phyloP scores from a whole-genome alignment of 2,888 invertebrate species.

The Leucoma salicis region DNA sequence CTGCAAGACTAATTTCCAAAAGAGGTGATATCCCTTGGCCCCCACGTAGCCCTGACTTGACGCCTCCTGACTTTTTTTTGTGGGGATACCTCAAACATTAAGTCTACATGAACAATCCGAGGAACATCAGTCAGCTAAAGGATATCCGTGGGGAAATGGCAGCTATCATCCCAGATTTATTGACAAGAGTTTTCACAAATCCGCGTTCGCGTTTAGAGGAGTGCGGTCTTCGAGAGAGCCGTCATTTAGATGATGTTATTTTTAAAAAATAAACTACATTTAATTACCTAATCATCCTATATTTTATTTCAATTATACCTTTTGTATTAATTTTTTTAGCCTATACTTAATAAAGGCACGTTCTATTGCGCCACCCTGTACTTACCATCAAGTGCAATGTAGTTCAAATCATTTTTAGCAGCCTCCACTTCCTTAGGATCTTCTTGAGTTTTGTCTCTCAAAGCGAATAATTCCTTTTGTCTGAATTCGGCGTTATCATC shows the following conservation, averaged over 20 bases:
- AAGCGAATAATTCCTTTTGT: constrained; percentile 92
- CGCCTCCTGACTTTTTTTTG: constrained; percentile 16
- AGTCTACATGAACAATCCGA: constrained; percentile 11
- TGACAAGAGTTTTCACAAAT: too few relatives aligned
- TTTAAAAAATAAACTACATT: too few relatives aligned
- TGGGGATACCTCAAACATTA: constrained; percentile 12
- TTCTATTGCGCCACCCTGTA: too few relatives aligned
- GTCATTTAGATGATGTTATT: too few relatives aligned
- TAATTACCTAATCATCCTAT: too few relatives aligned
- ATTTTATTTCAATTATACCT: too few relatives aligned
- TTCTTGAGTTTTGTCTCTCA: constrained; percentile 94
- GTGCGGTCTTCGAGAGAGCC: too few relatives aligned
- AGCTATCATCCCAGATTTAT: too few relatives aligned
- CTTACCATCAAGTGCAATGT: constrained; percentile 95
- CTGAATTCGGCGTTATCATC: constrained; percentile 97
- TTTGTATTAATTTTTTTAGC: too few relatives aligned
- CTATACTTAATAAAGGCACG: too few relatives aligned
- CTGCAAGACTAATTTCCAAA: constrained; percentile 4
- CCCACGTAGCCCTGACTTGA: constrained; percentile 20
- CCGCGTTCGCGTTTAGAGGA: too few relatives aligned
- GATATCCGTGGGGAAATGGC: too few relatives aligned
- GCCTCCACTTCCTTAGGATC: constrained; percentile 96
- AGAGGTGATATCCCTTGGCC: constrained; percentile 7
- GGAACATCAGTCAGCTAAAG: constrained; percentile 14
- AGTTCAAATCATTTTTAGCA: constrained; percentile 94